Base-by-base conservation (phyloP, 1,140 invertebrate genomes). In the Drosophila repleta region DNA sequence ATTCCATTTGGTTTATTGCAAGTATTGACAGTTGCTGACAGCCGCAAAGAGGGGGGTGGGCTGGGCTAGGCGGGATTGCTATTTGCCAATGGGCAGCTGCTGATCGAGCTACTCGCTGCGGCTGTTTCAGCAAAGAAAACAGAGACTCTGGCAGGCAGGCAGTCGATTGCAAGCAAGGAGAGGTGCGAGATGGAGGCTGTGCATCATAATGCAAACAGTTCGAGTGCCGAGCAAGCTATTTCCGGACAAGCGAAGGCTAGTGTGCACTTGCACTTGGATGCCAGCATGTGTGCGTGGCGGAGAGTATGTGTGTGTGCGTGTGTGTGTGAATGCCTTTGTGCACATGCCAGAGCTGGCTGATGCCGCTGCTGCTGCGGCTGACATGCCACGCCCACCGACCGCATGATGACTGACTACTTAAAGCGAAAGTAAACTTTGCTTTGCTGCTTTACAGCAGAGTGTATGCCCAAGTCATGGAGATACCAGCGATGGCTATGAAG, bases 151-250 rank as follows among this genome's bases (percentile, higher is more conserved):
- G 32, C 11, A 21, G 45, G 5, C 32, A 8, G 43, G 11, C 11
- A 11, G 6, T 1, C 11, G 1, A 67, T 15, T 15, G 8, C 6
- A 21, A 53, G 41, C 11, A 45, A 39, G 35, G 17, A 1, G 15
- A 4, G 2, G 13, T 24, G 46, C 11, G 7, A 21, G 15, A 17
- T n/a, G 13, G 41, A 46, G 61, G 62, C 64, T 45, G 41, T 82
- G 83, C 82, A 76, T 76, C 82, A 87, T 82, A 85, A 87, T 82
- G 82, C 82, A 87, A 85, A 85, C 82, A 85, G 78, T 82, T 78
- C 70, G 67, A 87, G 81, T 85, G 82, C 81, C 77, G 67, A 87
- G 52, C 49, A 57, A 76, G 65, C 74, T 81, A 73, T 72, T 87
- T 85, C 82, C 74, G 74, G 48, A 8, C 17, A 39, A 21, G 18